Evolutionary conservation across 2,888 invertebrate species (phyloP).

Genomic region (Pristionchus fissidentatus): DNA sequence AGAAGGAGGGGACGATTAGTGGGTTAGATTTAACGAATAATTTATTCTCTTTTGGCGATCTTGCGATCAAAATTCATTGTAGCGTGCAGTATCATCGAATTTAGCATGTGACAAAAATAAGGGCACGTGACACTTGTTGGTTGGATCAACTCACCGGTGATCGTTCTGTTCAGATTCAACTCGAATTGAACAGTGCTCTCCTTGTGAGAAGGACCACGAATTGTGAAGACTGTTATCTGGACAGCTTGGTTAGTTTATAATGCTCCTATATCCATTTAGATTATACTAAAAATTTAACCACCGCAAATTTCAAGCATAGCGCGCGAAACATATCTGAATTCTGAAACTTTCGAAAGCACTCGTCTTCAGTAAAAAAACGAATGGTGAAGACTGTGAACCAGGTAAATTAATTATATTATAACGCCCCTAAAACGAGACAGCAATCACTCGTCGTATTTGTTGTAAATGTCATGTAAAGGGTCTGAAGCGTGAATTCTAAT

Average conservation of each 20-base stretch:
- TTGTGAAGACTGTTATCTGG: slow-evolving; percentile 84
- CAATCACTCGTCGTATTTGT: too few relatives aligned
- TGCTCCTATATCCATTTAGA: neutral
- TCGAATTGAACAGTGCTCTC: slow-evolving; percentile 77
- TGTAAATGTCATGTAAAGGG: neutral
- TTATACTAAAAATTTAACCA: neutral
- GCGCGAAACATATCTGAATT: neutral
- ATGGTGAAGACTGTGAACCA: too few relatives aligned
- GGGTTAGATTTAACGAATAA: slow-evolving; percentile 16
- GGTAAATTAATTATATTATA: too few relatives aligned
- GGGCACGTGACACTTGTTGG: slow-evolving; percentile 9
- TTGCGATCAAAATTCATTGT: neutral
- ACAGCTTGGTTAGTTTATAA: neutral
- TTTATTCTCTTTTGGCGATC: neutral
- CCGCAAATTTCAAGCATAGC: too few relatives aligned
- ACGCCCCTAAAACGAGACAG: too few relatives aligned
- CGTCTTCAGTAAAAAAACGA: too few relatives aligned
- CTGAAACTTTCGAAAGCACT: neutral
- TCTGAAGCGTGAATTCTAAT: neutral
- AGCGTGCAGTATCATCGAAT: too few relatives aligned
- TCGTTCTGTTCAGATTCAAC: slow-evolving; percentile 75
- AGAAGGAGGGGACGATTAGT: too few relatives aligned
- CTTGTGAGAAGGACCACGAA: slow-evolving; percentile 74
- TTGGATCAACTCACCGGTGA: slow-evolving; percentile 57
- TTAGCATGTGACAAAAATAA: slow-evolving; percentile 9